phyloP scores from a whole-genome alignment of 2,888 invertebrate genomes.

The Drosophila algonquin region DNA sequence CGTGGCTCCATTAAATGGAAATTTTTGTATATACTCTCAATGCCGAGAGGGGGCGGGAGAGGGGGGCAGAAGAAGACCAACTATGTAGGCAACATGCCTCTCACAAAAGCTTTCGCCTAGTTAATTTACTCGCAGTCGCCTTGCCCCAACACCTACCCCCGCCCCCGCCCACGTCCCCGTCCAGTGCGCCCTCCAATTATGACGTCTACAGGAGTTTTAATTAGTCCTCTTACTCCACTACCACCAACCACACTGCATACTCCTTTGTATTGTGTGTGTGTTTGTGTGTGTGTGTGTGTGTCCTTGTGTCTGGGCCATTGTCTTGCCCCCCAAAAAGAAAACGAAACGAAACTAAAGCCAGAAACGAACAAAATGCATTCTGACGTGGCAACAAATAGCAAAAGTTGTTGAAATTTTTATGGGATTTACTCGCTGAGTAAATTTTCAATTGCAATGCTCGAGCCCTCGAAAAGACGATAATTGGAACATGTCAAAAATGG shows the following conservation, averaged over 20 bases:
- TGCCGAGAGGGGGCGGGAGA: constrained; percentile 15
- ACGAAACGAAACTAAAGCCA: constrained; percentile 6
- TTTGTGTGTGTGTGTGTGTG: constrained; percentile 28
- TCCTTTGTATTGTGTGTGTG: constrained; percentile 8
- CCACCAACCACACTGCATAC: background rate
- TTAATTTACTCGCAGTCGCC: constrained; percentile 64
- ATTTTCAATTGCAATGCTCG: constrained; percentile 59
- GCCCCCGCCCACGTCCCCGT: background rate
- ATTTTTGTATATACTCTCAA: constrained; percentile 17
- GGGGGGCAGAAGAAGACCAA: background rate
- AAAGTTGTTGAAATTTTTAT: constrained; percentile 68
- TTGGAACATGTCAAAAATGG: background rate
- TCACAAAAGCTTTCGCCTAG: constrained; percentile 54
- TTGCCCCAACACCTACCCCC: constrained; percentile 26
- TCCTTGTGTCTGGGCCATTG: constrained; percentile 63
- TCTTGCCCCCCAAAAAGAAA: constrained; percentile 25
- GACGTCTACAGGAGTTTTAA: constrained; percentile 64
- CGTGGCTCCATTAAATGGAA: constrained; percentile 34
- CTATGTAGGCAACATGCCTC: constrained; percentile 5
- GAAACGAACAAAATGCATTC: constrained; percentile 52
- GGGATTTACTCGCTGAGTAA: constrained; percentile 60
- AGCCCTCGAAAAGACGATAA: too few relatives aligned
- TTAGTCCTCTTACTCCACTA: constrained; percentile 51
- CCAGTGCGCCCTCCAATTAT: constrained; percentile 23
- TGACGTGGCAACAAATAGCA: constrained; percentile 41